Percentiles rank a stretch among this genome's conserved stretches.
Conservation (phyloP, 1,140 invertebrate species). For the Drosophila oshimai region DNA sequence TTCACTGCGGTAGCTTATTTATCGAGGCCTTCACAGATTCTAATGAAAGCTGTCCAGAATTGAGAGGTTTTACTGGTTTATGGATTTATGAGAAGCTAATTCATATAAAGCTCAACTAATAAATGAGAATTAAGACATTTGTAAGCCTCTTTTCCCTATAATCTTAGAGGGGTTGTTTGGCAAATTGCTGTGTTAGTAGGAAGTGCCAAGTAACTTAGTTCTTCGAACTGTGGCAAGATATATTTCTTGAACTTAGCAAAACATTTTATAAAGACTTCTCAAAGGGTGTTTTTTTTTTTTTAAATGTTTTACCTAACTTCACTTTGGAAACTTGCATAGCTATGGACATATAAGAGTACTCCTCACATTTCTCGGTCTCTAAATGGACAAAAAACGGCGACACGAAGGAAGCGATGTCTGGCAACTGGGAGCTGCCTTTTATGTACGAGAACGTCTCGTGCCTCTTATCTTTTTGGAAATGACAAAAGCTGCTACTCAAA, state of each 20-base stretch:
- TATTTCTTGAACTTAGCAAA: too few species aligned
- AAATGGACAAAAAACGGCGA: constrained; percentile 16
- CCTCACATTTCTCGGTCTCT: constrained; percentile 10
- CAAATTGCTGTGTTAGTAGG: too few species aligned
- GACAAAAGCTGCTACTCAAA: constrained; percentile 42
- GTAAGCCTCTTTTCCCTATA: not conserved
- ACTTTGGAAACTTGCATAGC: too few species aligned
- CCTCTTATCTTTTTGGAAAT: constrained; percentile 44
- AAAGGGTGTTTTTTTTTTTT: too few species aligned
- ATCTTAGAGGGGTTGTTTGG: too few species aligned
- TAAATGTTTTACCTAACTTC: too few species aligned
- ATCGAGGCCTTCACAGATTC: not conserved
- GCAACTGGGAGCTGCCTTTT: constrained; percentile 12
- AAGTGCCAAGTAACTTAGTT: too few species aligned
- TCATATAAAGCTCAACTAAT: not conserved
- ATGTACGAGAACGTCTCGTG: constrained; percentile 28
- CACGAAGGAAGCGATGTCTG: constrained; percentile 28
- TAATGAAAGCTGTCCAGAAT: not conserved
- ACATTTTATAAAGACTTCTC: too few species aligned
- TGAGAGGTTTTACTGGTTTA: not conserved
- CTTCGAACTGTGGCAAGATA: too few species aligned
- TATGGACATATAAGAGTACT: not conserved
- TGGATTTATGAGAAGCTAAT: not conserved
- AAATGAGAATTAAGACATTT: not conserved
- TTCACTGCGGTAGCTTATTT: constrained; percentile 10